Conservation (phyloP, 2,888 invertebrate genomes). For the Macrosoma leucophasiata region DNA sequence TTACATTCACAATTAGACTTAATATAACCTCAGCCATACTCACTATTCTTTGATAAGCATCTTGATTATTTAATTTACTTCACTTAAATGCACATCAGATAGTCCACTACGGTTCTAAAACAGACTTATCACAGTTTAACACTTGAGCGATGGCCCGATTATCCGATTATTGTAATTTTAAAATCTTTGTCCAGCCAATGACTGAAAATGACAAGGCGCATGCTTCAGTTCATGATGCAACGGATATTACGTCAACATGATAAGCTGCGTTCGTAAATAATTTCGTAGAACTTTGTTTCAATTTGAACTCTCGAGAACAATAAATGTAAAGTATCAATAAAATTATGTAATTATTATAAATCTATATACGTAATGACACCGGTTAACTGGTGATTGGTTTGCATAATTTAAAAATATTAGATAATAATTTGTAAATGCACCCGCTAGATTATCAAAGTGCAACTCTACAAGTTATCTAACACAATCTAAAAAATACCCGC, state of each 20-base stretch:
- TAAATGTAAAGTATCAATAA: no score
- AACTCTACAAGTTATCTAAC: no score
- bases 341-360: no score
- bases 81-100: conserved; percentile 72
- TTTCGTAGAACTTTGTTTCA: neutral
- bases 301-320: no score
- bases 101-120: conserved; percentile 67
- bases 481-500: no score
- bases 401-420: no score
- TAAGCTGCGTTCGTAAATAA: conserved; percentile 29
- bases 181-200: conserved; percentile 66
- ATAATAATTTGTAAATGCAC: no score
- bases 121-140: conserved; percentile 69
- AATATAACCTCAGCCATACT: conserved; percentile 70
- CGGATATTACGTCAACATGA: conserved; percentile 75
- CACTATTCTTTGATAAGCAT: conserved; percentile 85
- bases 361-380: no score
- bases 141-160: conserved; percentile 67
- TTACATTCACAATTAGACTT: conserved; percentile 50
- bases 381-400: no score
- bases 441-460: no score
- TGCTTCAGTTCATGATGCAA: conserved; percentile 77
- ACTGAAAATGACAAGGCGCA: conserved; percentile 76
- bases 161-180: conserved; percentile 63
- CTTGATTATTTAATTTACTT: conserved; percentile 60